phyloP scores from a whole-genome alignment of 2,888 invertebrate genomes.

The Lithophane leautieri region DNA sequence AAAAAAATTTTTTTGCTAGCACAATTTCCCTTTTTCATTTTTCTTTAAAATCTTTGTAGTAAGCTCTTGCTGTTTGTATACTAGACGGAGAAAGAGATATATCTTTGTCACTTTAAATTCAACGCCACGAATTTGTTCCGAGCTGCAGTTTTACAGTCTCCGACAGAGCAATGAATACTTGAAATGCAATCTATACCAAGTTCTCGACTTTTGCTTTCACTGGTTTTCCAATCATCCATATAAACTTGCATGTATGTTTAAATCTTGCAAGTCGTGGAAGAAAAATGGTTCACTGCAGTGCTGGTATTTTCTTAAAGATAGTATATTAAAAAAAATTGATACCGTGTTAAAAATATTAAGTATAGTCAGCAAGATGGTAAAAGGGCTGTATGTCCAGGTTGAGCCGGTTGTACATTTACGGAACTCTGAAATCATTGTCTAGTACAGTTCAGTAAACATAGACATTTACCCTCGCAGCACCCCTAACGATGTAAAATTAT shows the following conservation, averaged over 20 bases:
- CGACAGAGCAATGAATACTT: constrained; percentile 57
- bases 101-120: constrained; percentile 43
- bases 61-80: background rate
- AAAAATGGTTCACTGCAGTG: background rate
- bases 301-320: background rate
- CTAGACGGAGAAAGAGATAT: constrained; percentile 27
- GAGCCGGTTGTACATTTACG: background rate
- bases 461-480: background rate
- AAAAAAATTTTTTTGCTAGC: background rate
- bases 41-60: background rate
- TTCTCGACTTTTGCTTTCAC: constrained; percentile 47
- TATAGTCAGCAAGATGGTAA: background rate
- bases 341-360: background rate
- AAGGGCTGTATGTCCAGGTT: background rate
- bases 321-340: no score
- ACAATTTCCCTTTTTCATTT: background rate
- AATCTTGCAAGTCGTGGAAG: constrained; percentile 13
- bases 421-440: background rate
- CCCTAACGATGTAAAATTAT: background rate
- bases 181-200: constrained; percentile 56
- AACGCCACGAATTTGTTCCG: constrained; percentile 39
- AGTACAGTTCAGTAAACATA: background rate
- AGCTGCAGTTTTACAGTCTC: constrained; percentile 44
- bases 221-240: constrained; percentile 32
- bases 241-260: constrained; percentile 30